These are phyloP conservation scores for Drosophila azteca DNA, from an alignment of 1,140 invertebrate species.

Conservation along the genomic window DNA sequence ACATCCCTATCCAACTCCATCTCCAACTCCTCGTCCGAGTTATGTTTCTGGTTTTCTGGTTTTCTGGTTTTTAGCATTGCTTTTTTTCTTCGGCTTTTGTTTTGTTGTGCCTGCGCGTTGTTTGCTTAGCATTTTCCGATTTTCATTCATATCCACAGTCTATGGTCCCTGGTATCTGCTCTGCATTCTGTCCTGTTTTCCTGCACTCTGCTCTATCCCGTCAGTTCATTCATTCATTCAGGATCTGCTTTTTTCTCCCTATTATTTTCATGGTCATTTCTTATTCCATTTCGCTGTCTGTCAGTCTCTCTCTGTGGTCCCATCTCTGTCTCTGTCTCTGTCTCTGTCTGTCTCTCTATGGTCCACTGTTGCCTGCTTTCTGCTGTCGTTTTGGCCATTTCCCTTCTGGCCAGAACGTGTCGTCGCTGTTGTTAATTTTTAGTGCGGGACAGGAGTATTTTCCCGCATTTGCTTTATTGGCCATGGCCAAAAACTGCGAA, in stretches of 20 bases:
- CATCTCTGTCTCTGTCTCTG: constrained; percentile 31
- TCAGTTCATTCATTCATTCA: constrained; percentile 34
- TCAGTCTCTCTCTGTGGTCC: constrained; percentile 9
- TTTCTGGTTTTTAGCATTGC: constrained; percentile 25
- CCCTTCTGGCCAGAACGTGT: constrained; percentile 56
- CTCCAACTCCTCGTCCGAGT: constrained; percentile 9
- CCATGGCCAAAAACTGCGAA: constrained; percentile 55
- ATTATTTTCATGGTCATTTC: constrained; percentile 46
- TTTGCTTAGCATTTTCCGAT: constrained; percentile 74
- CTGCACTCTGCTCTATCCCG: constrained; percentile 10
- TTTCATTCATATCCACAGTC: constrained; percentile 62
- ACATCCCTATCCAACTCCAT: not conserved
- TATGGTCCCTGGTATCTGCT: constrained; percentile 36
- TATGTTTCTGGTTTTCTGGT: constrained; percentile 29
- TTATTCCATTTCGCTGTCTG: constrained; percentile 51
- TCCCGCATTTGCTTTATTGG: constrained; percentile 77
- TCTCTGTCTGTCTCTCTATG: not conserved
- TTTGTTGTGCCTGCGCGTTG: constrained; percentile 31
- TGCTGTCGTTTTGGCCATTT: constrained; percentile 38
- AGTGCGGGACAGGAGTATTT: constrained; percentile 50
- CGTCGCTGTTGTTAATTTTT: constrained; percentile 78
- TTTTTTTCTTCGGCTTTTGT: constrained; percentile 27
- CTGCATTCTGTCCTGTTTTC: not conserved
- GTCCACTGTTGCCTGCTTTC: constrained; percentile 29
- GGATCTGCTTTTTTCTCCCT: constrained; percentile 21